Percentiles rank a stretch among this genome's conserved stretches.
phyloP scores from a whole-genome alignment of 2,797 vertebrate species.

The Arctocebus calabarensis region DNA sequence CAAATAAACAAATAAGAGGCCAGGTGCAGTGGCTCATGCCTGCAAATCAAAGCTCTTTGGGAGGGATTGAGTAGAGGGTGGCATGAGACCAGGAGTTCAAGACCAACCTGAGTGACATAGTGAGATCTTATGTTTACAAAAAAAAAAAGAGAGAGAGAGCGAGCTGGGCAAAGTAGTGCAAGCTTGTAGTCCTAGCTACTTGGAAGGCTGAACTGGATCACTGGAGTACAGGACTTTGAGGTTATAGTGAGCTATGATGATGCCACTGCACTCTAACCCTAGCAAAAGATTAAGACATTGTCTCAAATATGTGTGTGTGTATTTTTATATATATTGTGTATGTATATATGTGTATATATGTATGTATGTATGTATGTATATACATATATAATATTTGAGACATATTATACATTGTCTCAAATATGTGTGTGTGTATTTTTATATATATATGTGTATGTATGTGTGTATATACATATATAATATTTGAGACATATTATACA shows the following conservation, averaged over 20 bases:
- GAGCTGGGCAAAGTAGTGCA: neutral
- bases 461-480: no score
- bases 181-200: neutral
- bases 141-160: neutral
- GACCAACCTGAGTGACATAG: neutral
- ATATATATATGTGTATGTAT: no score
- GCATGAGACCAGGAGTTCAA: neutral
- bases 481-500: no score
- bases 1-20: neutral
- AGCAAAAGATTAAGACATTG: neutral
- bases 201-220: neutral
- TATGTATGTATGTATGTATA: no score
- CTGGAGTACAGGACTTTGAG: neutral
- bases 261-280: neutral
- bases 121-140: neutral
- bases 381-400: no score
- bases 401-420: no score
- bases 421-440: no score
- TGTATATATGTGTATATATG: no score
- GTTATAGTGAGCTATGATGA: neutral
- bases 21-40: neutral
- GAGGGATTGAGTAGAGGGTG: neutral
- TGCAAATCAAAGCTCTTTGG: neutral
- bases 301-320: neutral
- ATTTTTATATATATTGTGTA: no score